Base-by-base conservation (phyloP, 2,797 vertebrate genomes). In the Pangasius krempfi region DNA sequence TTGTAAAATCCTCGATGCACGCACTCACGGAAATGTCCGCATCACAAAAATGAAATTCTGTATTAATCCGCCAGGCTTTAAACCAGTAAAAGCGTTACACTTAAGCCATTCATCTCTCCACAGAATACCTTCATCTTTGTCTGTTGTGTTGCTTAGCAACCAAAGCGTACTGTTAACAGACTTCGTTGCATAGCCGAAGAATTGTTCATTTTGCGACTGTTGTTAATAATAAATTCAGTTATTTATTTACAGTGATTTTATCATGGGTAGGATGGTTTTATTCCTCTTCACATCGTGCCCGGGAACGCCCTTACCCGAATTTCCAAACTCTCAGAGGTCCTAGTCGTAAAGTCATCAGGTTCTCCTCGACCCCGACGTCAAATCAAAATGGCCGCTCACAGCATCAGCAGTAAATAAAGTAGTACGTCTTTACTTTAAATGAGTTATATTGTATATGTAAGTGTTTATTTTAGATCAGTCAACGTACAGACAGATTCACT, bases 61-160 rank as follows among this genome's bases (percentile, higher is more conserved):
- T 25, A 27, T 62, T 20, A 58, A 58, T 58, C 56, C 20, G 56
- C 20, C 56, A 58, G 64, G n/a, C n/a, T 20, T 22, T 73, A 73
- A 22, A 73, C 20, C 37, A 25, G 13, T 44, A 12, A 73, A 44
- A 16, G 10, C 33, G 1, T 22, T 12, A 73, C 9, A 44, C 18
- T 8, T 16, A 16, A 68, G 30, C 13, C 13, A 16, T 68, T 68
- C 16, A 5, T 70, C 68, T 72, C 20, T 13, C 40, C 37, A 27
- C 5, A 52, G 13, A 7, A 78, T n/a, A 52, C 47, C 47, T 8
- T 30, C 47, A 4, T 78, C n/a, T n/a, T 30, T 52, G 5, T 50
- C 16, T 30, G 47, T 54, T 54, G 8, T 78, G 75, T 78, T 54
- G 75, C 75, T 54, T 78, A 78, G 75, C 75, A 78, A 78, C 75